phyloP scores from a whole-genome alignment of 2,888 invertebrate species.

The Andrena dorsata region DNA sequence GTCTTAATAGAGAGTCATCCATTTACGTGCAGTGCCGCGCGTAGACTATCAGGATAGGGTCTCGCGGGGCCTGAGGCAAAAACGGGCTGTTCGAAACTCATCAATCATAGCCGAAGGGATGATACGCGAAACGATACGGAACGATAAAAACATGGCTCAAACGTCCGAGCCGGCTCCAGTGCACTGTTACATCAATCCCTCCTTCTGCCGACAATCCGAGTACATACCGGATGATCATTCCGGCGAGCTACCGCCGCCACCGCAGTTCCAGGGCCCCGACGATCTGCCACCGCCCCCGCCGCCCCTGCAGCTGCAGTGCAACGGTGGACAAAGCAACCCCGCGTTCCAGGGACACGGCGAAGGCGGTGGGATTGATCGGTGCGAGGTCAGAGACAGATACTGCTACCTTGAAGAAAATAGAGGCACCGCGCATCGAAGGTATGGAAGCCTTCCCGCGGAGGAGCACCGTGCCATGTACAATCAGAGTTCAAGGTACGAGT shows the following conservation, averaged over 20 bases:
- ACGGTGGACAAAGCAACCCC: slow-evolving; percentile 78
- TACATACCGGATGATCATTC: slow-evolving; percentile 84
- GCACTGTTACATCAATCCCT: slow-evolving; percentile 92
- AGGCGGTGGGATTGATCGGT: slow-evolving; percentile 3
- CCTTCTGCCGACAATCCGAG: slow-evolving; percentile 92
- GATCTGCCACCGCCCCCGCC: slow-evolving; percentile 80
- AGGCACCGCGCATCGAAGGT: slow-evolving; percentile 69
- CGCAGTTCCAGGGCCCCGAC: slow-evolving; percentile 75
- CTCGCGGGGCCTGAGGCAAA: neutral
- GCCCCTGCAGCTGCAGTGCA: slow-evolving; percentile 73
- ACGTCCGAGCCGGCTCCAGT: slow-evolving; percentile 71
- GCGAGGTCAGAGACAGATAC: slow-evolving; percentile 70
- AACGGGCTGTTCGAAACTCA: slow-evolving; percentile 1
- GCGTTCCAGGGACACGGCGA: slow-evolving; percentile 75
- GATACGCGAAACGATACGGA: neutral
- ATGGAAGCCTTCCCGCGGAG: slow-evolving; percentile 76
- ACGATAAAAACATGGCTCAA: slow-evolving; percentile 57
- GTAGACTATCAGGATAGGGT: slow-evolving; percentile 9
- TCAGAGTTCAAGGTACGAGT: slow-evolving; percentile 79
- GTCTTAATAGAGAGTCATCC: slow-evolving; percentile 38
- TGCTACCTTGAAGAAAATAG: slow-evolving; percentile 76
- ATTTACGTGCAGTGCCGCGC: slow-evolving; percentile 32
- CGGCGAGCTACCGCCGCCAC: slow-evolving; percentile 85
- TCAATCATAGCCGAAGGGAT: slow-evolving; percentile 29
- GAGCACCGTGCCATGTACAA: slow-evolving; percentile 68